These are phyloP conservation scores for Meloe dianella DNA, from an alignment of 2,888 invertebrate species.

Conservation along the genomic window DNA sequence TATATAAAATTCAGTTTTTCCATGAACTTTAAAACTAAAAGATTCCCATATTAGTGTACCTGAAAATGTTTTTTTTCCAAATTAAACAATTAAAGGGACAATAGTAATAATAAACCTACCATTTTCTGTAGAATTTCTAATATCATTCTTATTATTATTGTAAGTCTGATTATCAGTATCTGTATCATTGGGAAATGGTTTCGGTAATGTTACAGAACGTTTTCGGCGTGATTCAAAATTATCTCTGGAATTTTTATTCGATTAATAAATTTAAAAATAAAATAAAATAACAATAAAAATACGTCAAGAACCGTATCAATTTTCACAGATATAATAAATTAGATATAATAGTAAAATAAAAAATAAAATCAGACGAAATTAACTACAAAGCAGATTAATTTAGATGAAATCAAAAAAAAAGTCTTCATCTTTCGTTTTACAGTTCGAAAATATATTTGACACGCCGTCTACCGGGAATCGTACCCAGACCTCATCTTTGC, in stretches of 20 bases:
- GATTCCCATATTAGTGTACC: slow-evolving; percentile 45
- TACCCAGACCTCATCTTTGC: too few species aligned
- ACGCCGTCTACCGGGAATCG: too few species aligned
- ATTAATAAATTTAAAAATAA: neutral
- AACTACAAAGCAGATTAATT: too few species aligned
- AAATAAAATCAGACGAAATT: too few species aligned
- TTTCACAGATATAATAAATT: neutral
- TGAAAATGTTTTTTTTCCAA: slow-evolving; percentile 17
- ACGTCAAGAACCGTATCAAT: neutral
- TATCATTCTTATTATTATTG: slow-evolving; percentile 29
- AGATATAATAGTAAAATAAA: neutral
- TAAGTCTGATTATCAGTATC: slow-evolving; percentile 30
- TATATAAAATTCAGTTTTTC: slow-evolving; percentile 63
- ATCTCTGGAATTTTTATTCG: slow-evolving; percentile 6
- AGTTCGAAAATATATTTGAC: too few species aligned
- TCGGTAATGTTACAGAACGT: slow-evolving; percentile 27
- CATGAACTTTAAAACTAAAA: slow-evolving; percentile 48
- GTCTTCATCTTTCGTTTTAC: too few species aligned
- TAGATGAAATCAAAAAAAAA: too few species aligned
- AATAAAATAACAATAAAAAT: neutral
- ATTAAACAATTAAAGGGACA: slow-evolving; percentile 10
- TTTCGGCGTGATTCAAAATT: neutral
- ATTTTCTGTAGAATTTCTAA: slow-evolving; percentile 46
- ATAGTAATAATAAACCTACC: slow-evolving; percentile 24
- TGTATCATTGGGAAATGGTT: slow-evolving; percentile 32